A percentile compares a stretch with the other conserved stretches of the same genome.
These are phyloP conservation scores for Pemphredon lugubris DNA, from an alignment of 2,888 invertebrate species.

Conservation along the genomic window DNA sequence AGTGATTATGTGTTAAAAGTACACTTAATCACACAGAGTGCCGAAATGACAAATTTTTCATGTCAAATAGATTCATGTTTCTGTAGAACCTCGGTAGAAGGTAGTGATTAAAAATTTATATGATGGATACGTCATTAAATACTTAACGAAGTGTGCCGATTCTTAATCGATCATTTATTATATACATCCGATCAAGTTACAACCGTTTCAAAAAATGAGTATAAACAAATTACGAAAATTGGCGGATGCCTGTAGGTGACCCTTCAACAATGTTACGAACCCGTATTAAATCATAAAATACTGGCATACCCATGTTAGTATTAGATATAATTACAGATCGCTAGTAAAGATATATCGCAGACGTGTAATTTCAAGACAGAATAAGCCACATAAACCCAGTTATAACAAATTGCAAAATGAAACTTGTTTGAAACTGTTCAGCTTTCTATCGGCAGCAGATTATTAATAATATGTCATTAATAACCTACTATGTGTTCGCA, in stretches of 20 bases:
- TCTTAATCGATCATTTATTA: no score
- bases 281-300: conserved; percentile 4
- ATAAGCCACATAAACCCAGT: background rate
- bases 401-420: conserved; percentile 10
- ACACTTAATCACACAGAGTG: no score
- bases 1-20: no score
- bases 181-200: no score
- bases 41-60: no score
- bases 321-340: background rate
- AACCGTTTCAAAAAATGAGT: no score
- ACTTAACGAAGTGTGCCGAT: no score
- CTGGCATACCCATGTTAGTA: background rate
- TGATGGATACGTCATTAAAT: no score
- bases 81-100: no score
- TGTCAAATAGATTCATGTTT: no score
- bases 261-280: background rate
- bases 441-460: background rate
- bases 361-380: conserved; percentile 2
- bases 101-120: no score
- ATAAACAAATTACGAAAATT: conserved; percentile 3
- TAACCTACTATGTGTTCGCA: background rate
- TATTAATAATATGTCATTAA: background rate
- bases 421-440: conserved; percentile 2
- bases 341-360: background rate
- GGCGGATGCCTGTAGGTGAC: background rate